These are phyloP conservation scores for Lysandra bellargus DNA, from an alignment of 2,888 invertebrate genomes.

Conservation along the genomic window DNA sequence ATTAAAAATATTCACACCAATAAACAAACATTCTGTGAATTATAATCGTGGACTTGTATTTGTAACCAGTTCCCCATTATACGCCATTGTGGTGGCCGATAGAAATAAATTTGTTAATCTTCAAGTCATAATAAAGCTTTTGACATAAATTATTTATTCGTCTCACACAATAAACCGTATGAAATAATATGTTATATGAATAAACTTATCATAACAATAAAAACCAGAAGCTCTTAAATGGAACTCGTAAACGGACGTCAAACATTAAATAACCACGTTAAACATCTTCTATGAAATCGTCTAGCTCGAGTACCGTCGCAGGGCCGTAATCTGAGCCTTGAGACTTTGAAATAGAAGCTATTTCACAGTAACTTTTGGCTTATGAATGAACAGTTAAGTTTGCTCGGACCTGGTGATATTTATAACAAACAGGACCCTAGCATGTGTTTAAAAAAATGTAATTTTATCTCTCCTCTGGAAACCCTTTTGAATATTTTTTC, in stretches of 20 bases:
- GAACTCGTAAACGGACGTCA: conserved; percentile 38
- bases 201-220: conserved; percentile 35
- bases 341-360: background rate
- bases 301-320: background rate
- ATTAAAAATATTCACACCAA: background rate
- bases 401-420: conserved; percentile 36
- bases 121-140: conserved; percentile 32
- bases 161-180: conserved; percentile 31
- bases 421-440: conserved; percentile 38
- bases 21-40: background rate
- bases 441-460: conserved; percentile 48
- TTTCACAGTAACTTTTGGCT: background rate
- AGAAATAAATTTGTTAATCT: conserved; percentile 30
- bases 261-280: conserved; percentile 43
- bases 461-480: conserved; percentile 49
- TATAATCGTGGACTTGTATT: background rate
- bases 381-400: background rate
- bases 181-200: conserved; percentile 32
- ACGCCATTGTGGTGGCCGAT: conserved; percentile 4
- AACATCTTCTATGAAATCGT: conserved; percentile 42
- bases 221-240: conserved; percentile 35
- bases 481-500: conserved; percentile 45
- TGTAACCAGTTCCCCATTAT: conserved; percentile 11
- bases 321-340: background rate
- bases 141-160: conserved; percentile 29